Percentiles rank a stretch among this genome's conserved stretches.
These are phyloP conservation scores for Buathra laborator DNA, from an alignment of 2,888 invertebrate species.

Conservation along the genomic window DNA sequence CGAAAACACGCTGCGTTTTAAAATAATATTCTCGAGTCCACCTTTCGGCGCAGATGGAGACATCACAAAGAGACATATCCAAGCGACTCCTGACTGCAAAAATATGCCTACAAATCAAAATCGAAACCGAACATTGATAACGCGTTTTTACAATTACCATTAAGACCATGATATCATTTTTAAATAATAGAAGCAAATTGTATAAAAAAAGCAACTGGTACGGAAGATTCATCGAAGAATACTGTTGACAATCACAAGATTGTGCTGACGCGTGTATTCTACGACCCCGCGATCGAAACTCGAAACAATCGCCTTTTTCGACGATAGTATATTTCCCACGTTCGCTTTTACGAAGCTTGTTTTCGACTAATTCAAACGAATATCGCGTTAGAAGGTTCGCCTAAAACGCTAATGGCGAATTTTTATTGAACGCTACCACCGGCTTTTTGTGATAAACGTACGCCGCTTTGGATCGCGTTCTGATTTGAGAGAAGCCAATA, in stretches of 20 bases:
- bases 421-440: not conserved
- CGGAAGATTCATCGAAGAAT: conserved; percentile 53
- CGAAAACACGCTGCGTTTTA: conserved; percentile 41
- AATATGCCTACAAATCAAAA: conserved; percentile 48
- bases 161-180: not conserved
- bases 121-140: not conserved
- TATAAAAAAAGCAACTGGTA: conserved; percentile 42
- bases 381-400: not conserved
- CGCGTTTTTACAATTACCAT: not conserved
- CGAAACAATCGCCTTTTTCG: not conserved
- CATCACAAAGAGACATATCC: conserved; percentile 46
- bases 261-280: conserved; percentile 16
- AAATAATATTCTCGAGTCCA: conserved; percentile 59
- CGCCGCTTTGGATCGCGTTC: conserved; percentile 65
- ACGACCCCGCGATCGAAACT: not conserved
- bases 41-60: conserved; percentile 47
- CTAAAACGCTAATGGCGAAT: not conserved
- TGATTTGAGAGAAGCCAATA: conserved; percentile 44
- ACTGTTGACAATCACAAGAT: conserved; percentile 47
- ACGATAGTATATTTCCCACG: not conserved
- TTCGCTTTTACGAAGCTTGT: not conserved
- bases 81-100: conserved; percentile 34
- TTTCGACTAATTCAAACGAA: not conserved
- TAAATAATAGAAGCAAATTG: not conserved
- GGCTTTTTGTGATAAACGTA: conserved; percentile 47